phyloP scores from a whole-genome alignment of 2,888 invertebrate genomes.

The Drosophila paracracens region DNA sequence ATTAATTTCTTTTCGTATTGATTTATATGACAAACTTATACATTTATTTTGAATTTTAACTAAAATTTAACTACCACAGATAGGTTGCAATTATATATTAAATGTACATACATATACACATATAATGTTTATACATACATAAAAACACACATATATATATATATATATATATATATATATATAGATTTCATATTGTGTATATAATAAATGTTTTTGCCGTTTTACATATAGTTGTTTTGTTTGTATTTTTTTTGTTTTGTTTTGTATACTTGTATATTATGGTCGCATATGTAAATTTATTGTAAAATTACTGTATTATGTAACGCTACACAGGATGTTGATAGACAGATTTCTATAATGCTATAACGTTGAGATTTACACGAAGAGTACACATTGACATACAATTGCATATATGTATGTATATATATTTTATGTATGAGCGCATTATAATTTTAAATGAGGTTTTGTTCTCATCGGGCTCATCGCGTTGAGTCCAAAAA shows the following conservation, averaged over 20 bases:
- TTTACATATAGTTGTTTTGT: constrained; percentile 35
- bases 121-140: constrained; percentile 46
- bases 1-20: constrained; percentile 78
- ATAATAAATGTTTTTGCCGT: constrained; percentile 32
- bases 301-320: constrained; percentile 36
- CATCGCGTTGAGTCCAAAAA: constrained; percentile 43
- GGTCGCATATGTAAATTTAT: constrained; percentile 39
- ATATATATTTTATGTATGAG: constrained; percentile 48
- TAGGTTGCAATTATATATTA: constrained; percentile 83
- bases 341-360: constrained; percentile 40
- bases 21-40: constrained; percentile 73
- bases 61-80: constrained; percentile 85
- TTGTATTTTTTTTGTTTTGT: constrained; percentile 1
- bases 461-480: constrained; percentile 47
- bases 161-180: too few species aligned
- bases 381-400: constrained; percentile 41
- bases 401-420: constrained; percentile 28
- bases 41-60: constrained; percentile 80
- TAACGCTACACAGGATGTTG: constrained; percentile 40
- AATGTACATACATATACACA: constrained; percentile 50
- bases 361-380: constrained; percentile 69
- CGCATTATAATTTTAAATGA: constrained; percentile 58
- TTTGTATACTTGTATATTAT: constrained; percentile 35
- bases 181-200: constrained; percentile 39
- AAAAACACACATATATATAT: constrained; percentile 35